Evolutionary conservation across 2,797 vertebrate genomes (phyloP).

Genomic region (Sebastes goodei): DNA sequence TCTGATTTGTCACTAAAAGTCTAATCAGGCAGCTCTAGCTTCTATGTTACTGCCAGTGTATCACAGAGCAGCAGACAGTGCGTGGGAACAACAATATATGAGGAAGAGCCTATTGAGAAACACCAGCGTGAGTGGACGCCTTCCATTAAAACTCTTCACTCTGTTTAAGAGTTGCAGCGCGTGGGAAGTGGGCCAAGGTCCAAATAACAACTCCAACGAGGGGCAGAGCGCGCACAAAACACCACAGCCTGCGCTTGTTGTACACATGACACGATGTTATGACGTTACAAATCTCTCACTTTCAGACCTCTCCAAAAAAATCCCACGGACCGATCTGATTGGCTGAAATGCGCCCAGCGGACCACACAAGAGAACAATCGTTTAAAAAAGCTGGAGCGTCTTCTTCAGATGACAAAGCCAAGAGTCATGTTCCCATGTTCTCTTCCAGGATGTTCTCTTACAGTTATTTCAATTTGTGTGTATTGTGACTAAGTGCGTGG

Average conservation of each 20-base stretch:
- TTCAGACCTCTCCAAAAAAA: background rate
- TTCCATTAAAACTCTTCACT: conserved; percentile 66
- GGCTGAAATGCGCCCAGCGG: background rate
- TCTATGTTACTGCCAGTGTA: background rate
- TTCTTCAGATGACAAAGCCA: background rate
- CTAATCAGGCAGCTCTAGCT: conserved; percentile 29
- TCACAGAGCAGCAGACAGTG: conserved; percentile 2
- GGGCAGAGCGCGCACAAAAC: background rate
- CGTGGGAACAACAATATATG: conserved; percentile 54
- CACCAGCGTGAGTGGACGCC: conserved; percentile 14
- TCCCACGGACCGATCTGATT: background rate
- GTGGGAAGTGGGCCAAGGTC: conserved; percentile 51
- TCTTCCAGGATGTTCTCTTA: background rate
- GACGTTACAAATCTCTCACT: conserved; percentile 17
- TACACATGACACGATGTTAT: background rate
- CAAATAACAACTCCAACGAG: conserved; percentile 41
- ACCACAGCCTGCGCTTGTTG: background rate
- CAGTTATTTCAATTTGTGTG: background rate
- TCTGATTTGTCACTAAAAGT: conserved; percentile 29
- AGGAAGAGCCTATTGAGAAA: conserved; percentile 44
- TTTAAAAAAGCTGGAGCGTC: background rate
- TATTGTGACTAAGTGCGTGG: conserved; percentile 7
- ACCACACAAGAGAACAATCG: background rate
- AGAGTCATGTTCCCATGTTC: conserved; percentile 57
- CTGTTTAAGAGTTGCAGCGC: conserved; percentile 21